Base-by-base conservation (phyloP, 2,888 invertebrate genomes). In the Lucinisca nassula region DNA sequence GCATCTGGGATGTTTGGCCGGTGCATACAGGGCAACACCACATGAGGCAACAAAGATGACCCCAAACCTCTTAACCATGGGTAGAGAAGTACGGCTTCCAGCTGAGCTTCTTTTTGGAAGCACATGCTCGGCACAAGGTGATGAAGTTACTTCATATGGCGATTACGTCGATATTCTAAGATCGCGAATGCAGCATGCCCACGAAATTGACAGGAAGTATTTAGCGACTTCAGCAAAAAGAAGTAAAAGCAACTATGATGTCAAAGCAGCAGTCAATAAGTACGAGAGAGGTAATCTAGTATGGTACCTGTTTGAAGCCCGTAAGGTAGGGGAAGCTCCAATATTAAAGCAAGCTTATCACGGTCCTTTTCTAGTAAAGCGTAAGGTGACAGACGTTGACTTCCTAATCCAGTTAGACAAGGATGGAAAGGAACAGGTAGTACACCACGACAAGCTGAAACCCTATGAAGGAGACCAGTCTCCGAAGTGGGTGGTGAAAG, bases 21-120 rank as follows among this genome's bases (percentile, higher is more conserved):
- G n/a, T n/a, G n/a, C n/a, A n/a, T n/a, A n/a, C n/a, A n/a, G n/a
- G n/a, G n/a, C n/a, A n/a, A n/a, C n/a, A n/a, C n/a, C n/a, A n/a
- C n/a, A n/a, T n/a, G n/a, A n/a, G n/a, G n/a, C n/a, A n/a, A n/a
- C n/a, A n/a, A n/a, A n/a, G n/a, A n/a, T n/a, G n/a, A n/a, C n/a
- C n/a, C n/a, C n/a, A n/a, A n/a, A n/a, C n/a, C n/a, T 91, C 49
- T 38, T 90, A 12, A 84, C 88, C 74, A 27, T 90, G 12, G 91
- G 91, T 21, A 40, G 85, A n/a, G 85, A 91, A 58, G 82, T 88
- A 0, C 49, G 83, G 27, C 49, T 86, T 38, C 85, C 89, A 49
- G 78, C 79, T 21, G 89, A 90, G 35, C 12, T 84, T 21, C 2
- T 77, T 30, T 84, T 67, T 45, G 77, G 70, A 37, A n/a, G 27